These are phyloP conservation scores for Seriola dumerili DNA, from an alignment of 2,113 vertebrate genomes.

Conservation along the genomic window DNA sequence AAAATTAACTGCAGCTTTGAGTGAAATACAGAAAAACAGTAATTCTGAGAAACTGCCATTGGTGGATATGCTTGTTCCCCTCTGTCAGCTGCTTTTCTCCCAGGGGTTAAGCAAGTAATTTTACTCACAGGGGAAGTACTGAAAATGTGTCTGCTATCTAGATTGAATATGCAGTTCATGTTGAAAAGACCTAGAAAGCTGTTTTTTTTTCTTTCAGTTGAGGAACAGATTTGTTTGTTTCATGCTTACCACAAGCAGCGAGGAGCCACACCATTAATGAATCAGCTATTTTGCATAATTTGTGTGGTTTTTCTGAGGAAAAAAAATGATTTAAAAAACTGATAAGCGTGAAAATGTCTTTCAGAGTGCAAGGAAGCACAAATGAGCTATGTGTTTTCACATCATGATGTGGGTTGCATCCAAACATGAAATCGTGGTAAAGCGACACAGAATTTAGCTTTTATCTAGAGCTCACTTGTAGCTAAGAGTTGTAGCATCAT, in stretches of 20 bases:
- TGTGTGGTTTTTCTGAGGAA: background rate
- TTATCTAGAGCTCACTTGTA: background rate
- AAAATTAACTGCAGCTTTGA: constrained; percentile 1
- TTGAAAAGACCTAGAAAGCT: background rate
- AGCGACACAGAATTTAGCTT: background rate
- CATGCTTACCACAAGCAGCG: background rate
- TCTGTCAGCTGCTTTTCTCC: background rate
- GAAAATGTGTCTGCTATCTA: no score
- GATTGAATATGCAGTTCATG: background rate
- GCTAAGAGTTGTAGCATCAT: background rate
- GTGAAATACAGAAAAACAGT: background rate
- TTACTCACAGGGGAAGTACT: background rate
- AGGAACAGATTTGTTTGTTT: background rate
- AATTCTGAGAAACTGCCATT: background rate
- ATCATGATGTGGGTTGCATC: background rate
- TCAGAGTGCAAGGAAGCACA: background rate
- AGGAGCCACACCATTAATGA: background rate
- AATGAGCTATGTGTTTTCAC: background rate
- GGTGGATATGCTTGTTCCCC: background rate
- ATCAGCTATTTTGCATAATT: no score
- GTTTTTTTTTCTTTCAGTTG: background rate
- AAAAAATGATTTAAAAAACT: background rate
- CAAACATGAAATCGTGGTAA: constrained; percentile 11
- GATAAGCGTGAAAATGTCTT: background rate
- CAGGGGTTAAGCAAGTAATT: background rate